These are phyloP conservation scores for Dolichallabes microphthalmus DNA, from an alignment of 2,113 vertebrate species.

Conservation along the genomic window DNA sequence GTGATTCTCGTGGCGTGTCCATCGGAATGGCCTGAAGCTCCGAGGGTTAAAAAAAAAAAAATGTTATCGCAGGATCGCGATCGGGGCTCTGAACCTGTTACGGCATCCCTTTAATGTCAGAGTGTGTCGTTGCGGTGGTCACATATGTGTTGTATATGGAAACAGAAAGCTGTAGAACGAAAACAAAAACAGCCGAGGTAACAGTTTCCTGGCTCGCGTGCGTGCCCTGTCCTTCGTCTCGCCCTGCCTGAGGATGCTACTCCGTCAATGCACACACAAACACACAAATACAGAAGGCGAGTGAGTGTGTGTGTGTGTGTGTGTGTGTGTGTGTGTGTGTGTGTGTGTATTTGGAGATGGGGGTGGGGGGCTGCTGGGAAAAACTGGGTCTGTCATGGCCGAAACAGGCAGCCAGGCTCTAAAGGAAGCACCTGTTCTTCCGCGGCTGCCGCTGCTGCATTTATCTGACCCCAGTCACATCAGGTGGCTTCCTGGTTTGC, in stretches of 20 bases:
- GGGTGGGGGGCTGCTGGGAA: slow-evolving; percentile 67
- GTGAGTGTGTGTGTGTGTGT: not conserved
- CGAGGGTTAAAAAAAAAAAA: too few relatives aligned
- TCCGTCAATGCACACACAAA: slow-evolving; percentile 21
- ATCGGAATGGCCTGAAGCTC: not conserved
- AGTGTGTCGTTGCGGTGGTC: slow-evolving; percentile 46
- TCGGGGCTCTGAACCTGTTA: not conserved
- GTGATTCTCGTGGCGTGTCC: not conserved
- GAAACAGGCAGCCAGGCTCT: slow-evolving; percentile 64
- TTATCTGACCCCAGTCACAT: slow-evolving; percentile 78
- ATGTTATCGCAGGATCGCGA: not conserved
- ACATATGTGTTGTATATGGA: slow-evolving; percentile 57
- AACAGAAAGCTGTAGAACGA: slow-evolving; percentile 53
- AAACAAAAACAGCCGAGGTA: slow-evolving; percentile 62
- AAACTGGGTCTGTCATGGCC: slow-evolving; percentile 71
- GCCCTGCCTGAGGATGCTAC: slow-evolving; percentile 65
- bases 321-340: not conserved
- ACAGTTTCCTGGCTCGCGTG: slow-evolving; percentile 73
- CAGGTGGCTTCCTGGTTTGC: slow-evolving; percentile 79
- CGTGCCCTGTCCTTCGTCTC: slow-evolving; percentile 71
- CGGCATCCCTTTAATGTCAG: not conserved
- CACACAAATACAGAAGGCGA: slow-evolving; percentile 27
- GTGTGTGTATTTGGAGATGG: not conserved
- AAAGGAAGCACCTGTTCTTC: slow-evolving; percentile 77
- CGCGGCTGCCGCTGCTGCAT: slow-evolving; percentile 66